Percentiles rank a stretch among this genome's conserved stretches.
Evolutionary conservation across 2,888 invertebrate species (phyloP).

Genomic region (Chymomyza caudatula): DNA sequence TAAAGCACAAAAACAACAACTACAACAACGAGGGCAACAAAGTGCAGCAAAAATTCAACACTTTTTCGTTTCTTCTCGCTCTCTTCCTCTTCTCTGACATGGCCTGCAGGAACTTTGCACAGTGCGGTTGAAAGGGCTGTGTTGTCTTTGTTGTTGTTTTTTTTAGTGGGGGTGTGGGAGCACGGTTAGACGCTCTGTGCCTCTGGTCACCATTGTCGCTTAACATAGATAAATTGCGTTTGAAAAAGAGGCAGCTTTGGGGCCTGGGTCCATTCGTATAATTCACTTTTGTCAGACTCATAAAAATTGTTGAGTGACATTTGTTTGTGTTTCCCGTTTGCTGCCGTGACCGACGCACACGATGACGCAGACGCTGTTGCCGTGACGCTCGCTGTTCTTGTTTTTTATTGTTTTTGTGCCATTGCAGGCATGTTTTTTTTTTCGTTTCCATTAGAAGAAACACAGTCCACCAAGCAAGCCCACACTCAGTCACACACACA

Average conservation of each 20-base stretch:
- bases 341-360: conserved; percentile 17
- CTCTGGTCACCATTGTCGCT: conserved; percentile 41
- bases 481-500: too few species aligned
- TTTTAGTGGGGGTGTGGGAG: conserved; percentile 1
- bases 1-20: conserved; percentile 19
- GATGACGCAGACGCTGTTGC: conserved; percentile 12
- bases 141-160: conserved; percentile 13
- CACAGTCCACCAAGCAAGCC: too few species aligned
- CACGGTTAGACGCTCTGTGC: conserved; percentile 1
- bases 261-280: conserved; percentile 62
- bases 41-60: conserved; percentile 67
- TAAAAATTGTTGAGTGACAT: conserved; percentile 73
- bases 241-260: conserved; percentile 62
- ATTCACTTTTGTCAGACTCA: conserved; percentile 74
- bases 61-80: conserved; percentile 42
- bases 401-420: conserved; percentile 64
- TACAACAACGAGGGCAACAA: conserved; percentile 46
- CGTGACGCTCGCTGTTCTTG: conserved; percentile 8
- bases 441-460: conserved; percentile 42
- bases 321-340: conserved; percentile 72
- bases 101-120: background rate
- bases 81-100: background rate
- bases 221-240: conserved; percentile 72
- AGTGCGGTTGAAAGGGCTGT: background rate
- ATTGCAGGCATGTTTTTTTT: conserved; percentile 66